phyloP scores from a whole-genome alignment of 2,113 vertebrate species.

The Eulemur macaco region DNA sequence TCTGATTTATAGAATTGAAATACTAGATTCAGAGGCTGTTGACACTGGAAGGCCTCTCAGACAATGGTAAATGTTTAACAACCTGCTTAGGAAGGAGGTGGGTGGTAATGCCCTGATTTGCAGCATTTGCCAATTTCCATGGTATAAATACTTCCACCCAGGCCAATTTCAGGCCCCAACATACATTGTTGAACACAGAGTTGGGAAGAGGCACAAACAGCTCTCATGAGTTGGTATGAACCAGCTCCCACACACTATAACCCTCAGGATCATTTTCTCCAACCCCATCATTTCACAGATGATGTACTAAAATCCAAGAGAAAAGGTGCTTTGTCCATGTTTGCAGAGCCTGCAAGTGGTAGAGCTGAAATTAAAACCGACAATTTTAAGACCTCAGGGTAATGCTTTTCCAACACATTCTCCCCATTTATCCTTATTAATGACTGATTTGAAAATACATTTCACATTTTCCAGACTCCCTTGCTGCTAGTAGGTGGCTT shows the following conservation, averaged over 20 bases:
- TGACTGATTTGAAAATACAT: neutral
- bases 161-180: neutral
- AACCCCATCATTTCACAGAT: neutral
- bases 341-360: neutral
- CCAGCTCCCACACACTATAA: neutral
- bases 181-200: neutral
- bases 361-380: neutral
- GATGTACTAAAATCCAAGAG: neutral
- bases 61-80: neutral
- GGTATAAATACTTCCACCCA: neutral
- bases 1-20: neutral
- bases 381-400: neutral
- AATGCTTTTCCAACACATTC: neutral
- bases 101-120: neutral
- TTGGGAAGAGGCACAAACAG: neutral
- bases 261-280: neutral
- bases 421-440: neutral
- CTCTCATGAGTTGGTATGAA: neutral
- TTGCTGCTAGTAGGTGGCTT: neutral
- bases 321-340: neutral
- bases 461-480: neutral
- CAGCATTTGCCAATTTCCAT: neutral
- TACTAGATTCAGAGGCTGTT: neutral
- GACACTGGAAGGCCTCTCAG: neutral
- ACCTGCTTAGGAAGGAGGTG: neutral